A percentile compares a stretch with the other conserved stretches of the same genome.
Conservation (phyloP, 2,113 vertebrate species). For the Budorcas taxicolor region DNA sequence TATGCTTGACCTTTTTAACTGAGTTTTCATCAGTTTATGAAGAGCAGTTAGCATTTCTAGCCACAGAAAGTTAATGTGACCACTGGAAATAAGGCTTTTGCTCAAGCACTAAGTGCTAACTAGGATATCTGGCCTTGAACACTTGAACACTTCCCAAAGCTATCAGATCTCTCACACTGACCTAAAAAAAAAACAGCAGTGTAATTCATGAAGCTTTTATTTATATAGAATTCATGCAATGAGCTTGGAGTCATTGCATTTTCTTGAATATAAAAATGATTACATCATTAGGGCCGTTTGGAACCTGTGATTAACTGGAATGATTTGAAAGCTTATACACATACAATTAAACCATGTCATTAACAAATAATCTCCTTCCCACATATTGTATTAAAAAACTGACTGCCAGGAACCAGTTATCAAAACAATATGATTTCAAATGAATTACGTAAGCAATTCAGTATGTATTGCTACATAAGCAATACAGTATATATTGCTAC, state of each 20-base stretch:
- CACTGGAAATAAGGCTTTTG: neutral
- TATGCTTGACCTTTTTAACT: neutral
- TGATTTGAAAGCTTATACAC: constrained; percentile 20
- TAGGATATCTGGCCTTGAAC: neutral
- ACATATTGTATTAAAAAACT: constrained; percentile 15
- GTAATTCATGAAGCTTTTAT: neutral
- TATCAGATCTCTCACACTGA: neutral
- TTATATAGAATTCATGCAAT: neutral
- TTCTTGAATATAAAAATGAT: constrained; percentile 16
- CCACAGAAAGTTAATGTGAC: neutral
- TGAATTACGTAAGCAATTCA: neutral
- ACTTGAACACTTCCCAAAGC: neutral
- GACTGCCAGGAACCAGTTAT: neutral
- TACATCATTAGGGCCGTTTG: neutral
- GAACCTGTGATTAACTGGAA: constrained; percentile 10
- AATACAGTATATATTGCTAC: neutral
- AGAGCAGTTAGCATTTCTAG: neutral
- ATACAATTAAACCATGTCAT: neutral
- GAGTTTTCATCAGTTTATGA: neutral
- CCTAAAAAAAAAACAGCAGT: neutral
- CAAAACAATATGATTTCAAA: constrained; percentile 26
- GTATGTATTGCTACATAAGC: neutral
- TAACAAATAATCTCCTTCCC: neutral
- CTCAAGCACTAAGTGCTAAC: neutral
- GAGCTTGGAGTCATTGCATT: neutral